Evolutionary conservation across 2,113 vertebrate species (phyloP), one percentile per base, ranked within the genome.

Genomic region (Strix aluco): DNA sequence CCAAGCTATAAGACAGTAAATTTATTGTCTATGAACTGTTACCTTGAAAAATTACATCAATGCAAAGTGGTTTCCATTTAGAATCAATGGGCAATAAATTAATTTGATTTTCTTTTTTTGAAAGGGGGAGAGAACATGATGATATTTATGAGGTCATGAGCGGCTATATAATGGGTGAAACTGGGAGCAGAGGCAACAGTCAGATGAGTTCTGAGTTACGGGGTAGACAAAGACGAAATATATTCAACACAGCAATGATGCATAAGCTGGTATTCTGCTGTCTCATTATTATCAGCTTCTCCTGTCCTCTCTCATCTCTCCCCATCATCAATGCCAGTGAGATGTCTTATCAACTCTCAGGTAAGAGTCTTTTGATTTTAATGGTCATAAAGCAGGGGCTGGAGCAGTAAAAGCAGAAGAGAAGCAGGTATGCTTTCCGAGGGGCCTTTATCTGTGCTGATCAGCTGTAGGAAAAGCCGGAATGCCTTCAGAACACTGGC

Each of bases 1-100:
- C 86, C 55, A 93, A 90, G 95, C 97, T 94, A 65, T 72, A 88
- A 94, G 96, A 96, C 97, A 97, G 96, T 81, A 94, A 95, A 98
- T 98, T 98, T 98, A 98, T 98, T 97, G 97, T 96, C 97, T 94
- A 52, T 96, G 97, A 98, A 97, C 95, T 85, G 91, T 94, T 97
- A 97, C 98, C 96, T 96, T 98, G 97, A 98, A 98, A 97, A 98
- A 98, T 98, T 96, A 98, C 98, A 98, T 98, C 98, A 98, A 97
- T 96, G 97, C 98, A 97, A 97, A 98, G 97, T 97, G 97, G 92
- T 96, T 98, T 97, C 96, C 97, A 97, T 97, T 98, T 88, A 90
- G 96, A 94, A 96, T 97, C 96, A 75, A 81, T 71, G 84, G 95
- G 97, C 95, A 97, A 97, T 96, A 93, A 95, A 95, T 94, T 94